Evolutionary conservation across 2,797 vertebrate genomes (phyloP), one percentile per base, ranked within the genome.

Genomic region (Morelia viridis): DNA sequence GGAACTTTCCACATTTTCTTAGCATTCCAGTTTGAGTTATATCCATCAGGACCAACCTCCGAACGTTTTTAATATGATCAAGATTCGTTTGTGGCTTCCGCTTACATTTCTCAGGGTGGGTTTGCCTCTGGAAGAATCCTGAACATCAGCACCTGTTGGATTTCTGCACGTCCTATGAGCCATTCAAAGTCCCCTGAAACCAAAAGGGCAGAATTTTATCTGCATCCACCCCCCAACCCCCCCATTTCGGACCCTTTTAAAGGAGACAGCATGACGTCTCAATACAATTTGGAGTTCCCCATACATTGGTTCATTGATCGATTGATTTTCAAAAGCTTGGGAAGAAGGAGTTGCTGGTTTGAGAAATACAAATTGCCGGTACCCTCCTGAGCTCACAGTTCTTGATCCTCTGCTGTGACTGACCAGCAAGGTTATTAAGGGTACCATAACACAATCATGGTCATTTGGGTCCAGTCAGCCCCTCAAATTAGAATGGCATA

Each of bases 401-500:
- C 90, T 85, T n/a, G 53, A 46, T 46, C 56, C 80, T 58, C 17
- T 6, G 13, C 83, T 94, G 68, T 96, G 98, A 98, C 96, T 98
- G 98, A 62, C 61, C 24, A 62, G 98, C 98, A 98, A 56, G 97
- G 96, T 94, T 95, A 96, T 96, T 97, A 97, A 97, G 97, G 50
- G 96, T 96, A 96, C 97, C 97, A 93, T 96, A 95, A 92, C 95
- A 95, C 97, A 97, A 95, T 96, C 97, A 96, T 96, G 94, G 96
- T 96, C 97, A 94, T 95, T 97, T 92, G 95, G 89, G 94, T 96
- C 96, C 94, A 91, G 94, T 85, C 92, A 97, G 96, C 93, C 95
- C 96, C 94, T 97, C 97, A 96, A 97, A 98, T 98, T 97, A 97
- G 97, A 96, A 97, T 96, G 94, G 96, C 98, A 97, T 97, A 97